A percentile compares a stretch with the other conserved stretches of the same genome.
These are phyloP conservation scores for Sphaerophoria taeniata DNA, from an alignment of 2,888 invertebrate species.

Conservation along the genomic window DNA sequence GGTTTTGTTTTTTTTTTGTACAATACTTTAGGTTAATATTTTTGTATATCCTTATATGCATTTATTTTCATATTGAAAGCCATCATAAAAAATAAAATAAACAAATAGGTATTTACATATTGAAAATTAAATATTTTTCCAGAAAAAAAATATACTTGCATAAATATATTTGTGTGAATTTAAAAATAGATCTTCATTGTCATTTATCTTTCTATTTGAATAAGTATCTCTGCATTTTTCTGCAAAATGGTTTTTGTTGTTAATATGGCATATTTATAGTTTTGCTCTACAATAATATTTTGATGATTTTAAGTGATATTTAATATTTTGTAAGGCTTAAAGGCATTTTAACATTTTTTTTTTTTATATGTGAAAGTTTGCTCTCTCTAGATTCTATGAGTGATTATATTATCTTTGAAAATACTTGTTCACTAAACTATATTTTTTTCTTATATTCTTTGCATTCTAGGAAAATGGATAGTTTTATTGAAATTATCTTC, in stretches of 20 bases:
- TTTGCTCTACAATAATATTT: background rate
- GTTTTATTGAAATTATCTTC: slow-evolving; percentile 21
- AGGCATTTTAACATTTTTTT: slow-evolving; percentile 50
- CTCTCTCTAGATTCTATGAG: slow-evolving; percentile 57
- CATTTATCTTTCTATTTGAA: slow-evolving; percentile 14
- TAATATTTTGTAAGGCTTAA: slow-evolving; percentile 72
- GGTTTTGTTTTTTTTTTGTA: slow-evolving; percentile 35
- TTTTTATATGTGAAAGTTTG: slow-evolving; percentile 18
- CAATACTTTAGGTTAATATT: slow-evolving; percentile 27
- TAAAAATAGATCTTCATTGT: slow-evolving; percentile 12
- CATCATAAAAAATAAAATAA: slow-evolving; percentile 9
- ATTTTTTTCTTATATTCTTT: slow-evolving; percentile 10
- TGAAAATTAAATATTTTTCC: slow-evolving; percentile 10
- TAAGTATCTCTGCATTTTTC: slow-evolving; percentile 4
- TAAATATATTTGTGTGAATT: slow-evolving; percentile 2
- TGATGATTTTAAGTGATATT: slow-evolving; percentile 41
- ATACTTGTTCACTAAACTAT: slow-evolving; percentile 46
- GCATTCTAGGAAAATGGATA: slow-evolving; percentile 42
- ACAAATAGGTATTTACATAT: slow-evolving; percentile 56
- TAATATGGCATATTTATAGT: slow-evolving; percentile 9
- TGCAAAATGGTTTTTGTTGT: slow-evolving; percentile 33
- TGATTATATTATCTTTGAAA: slow-evolving; percentile 48
- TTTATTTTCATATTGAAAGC: slow-evolving; percentile 62
- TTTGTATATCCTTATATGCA: slow-evolving; percentile 31
- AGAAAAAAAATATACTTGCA: background rate